A percentile compares a stretch with the other conserved stretches of the same genome.
Conservation (phyloP, 2,797 vertebrate species). For the Chloroceryle inda region DNA sequence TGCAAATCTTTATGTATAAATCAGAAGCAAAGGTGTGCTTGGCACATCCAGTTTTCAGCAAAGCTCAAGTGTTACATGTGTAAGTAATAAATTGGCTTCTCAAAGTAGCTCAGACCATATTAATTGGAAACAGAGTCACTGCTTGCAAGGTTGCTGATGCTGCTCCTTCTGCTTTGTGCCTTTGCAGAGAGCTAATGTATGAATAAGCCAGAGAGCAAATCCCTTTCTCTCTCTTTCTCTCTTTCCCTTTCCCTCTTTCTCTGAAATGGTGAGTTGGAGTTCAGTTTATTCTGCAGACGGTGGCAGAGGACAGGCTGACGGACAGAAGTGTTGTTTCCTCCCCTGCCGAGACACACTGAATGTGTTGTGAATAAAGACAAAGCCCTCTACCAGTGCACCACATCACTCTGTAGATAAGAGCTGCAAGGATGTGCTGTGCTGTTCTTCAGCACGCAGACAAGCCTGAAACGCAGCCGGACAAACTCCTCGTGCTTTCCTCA, state of each 20-base stretch:
- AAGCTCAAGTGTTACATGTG: constrained; percentile 58
- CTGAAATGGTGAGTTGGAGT: constrained; percentile 67
- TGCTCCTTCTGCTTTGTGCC: constrained; percentile 75
- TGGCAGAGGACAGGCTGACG: constrained; percentile 74
- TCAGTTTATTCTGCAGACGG: constrained; percentile 68
- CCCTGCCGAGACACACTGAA: constrained; percentile 76
- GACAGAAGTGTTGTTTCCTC: constrained; percentile 69
- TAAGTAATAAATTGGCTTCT: constrained; percentile 75
- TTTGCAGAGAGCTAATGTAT: constrained; percentile 71
- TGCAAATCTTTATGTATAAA: constrained; percentile 68
- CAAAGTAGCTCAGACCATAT: constrained; percentile 75
- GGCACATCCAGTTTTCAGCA: constrained; percentile 71
- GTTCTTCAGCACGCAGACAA: constrained; percentile 59
- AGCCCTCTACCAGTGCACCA: constrained; percentile 71
- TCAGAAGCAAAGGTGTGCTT: constrained; percentile 69
- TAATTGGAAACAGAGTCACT: constrained; percentile 67
- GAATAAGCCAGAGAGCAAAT: constrained; percentile 68
- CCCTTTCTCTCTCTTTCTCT: neutral
- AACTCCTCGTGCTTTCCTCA: constrained; percentile 1
- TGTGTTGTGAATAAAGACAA: constrained; percentile 84
- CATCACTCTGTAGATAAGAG: constrained; percentile 63
- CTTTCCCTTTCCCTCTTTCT: constrained; percentile 48
- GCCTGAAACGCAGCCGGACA: constrained; percentile 16
- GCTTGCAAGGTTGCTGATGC: constrained; percentile 75
- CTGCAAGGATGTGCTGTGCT: constrained; percentile 72